Base-by-base conservation (phyloP, 2,797 vertebrate genomes). In the Chloroceryle amazona region DNA sequence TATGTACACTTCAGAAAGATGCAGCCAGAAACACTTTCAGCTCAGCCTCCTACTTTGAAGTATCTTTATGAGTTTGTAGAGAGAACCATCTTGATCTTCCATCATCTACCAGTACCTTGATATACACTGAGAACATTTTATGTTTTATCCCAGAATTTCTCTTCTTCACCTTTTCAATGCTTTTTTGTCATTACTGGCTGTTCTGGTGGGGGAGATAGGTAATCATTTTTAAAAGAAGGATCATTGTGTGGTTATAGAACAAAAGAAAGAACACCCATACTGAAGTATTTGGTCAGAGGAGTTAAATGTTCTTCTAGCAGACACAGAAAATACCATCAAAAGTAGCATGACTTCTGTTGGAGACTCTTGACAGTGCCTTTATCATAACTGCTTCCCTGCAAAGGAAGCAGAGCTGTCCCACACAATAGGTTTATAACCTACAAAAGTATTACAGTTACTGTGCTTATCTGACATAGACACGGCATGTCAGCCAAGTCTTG, bases 1-100 rank as follows among this genome's bases (percentile, higher is more conserved):
- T 68, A 98, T 96, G 81, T 96, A 98, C 94, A 98, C 98, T 95
- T 98, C 98, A 83, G 99, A 99, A 76, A 98, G 97, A 87, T 98
- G 96, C 28, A 98, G 98, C 98, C 85, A 98, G 98, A 95, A 99
- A 96, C 26, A 41, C 98, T 91, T 97, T 96, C 98, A 99, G 98
- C 93, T 99, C 98, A 31, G 81, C 94, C 91, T 98, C 98, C 90
- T 98, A 85, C 55, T 97, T 96, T 46, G 96, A 97, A 17, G 98
- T 98, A 13, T 95, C 86, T 92, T 89, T 94, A 93, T 98, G 98
- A 49, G 97, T 96, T 98, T 99, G 63, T 25, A 60, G 33, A 47
- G 35, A 68, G n/a, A 51, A 55, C 1, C 26, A 15, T 41, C 37
- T 66, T 83, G 51, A 41, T n/a, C 41, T 60, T 82, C 49, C 16